Percentiles rank a stretch among this genome's conserved stretches.
Evolutionary conservation across 2,888 invertebrate species (phyloP).

Genomic region (Drosophila birchii): DNA sequence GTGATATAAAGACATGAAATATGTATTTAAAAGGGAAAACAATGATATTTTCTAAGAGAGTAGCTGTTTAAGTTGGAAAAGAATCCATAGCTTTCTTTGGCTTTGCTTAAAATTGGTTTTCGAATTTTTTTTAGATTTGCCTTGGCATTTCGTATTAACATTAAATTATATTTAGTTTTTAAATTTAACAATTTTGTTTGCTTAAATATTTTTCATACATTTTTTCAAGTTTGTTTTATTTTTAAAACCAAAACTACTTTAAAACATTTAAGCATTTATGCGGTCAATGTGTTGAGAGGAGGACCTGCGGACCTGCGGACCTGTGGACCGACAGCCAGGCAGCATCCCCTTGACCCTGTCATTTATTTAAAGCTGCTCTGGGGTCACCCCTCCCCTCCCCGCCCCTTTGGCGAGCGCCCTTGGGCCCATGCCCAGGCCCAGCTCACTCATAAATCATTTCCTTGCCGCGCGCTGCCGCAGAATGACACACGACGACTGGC

Average conservation of each 20-base stretch:
- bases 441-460: conserved; percentile 73
- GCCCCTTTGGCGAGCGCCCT: conserved; percentile 10
- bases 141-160: rapidly evolving
- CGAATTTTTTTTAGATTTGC: not conserved
- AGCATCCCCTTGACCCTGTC: conserved; percentile 27
- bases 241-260: conserved; percentile 43
- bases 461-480: conserved; percentile 74
- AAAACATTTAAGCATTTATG: conserved; percentile 72
- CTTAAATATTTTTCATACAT: too few relatives aligned
- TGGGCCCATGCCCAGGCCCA: conserved; percentile 16
- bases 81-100: too few relatives aligned
- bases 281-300: conserved; percentile 60
- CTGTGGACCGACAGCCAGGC: conserved; percentile 13
- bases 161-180: not conserved
- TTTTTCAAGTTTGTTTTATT: not conserved
- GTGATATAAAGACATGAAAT: too few relatives aligned
- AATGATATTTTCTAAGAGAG: too few relatives aligned
- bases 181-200: too few relatives aligned
- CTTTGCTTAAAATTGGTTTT: not conserved
- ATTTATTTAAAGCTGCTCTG: conserved; percentile 47
- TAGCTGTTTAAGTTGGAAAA: too few relatives aligned
- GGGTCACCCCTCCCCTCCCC: conserved; percentile 10
- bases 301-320: not conserved
- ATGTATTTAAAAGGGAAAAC: not conserved
- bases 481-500: conserved; percentile 68